Evolutionary conservation across 2,113 vertebrate genomes (phyloP), one percentile per base, ranked within the genome.

Genomic region (Scatophagus argus): DNA sequence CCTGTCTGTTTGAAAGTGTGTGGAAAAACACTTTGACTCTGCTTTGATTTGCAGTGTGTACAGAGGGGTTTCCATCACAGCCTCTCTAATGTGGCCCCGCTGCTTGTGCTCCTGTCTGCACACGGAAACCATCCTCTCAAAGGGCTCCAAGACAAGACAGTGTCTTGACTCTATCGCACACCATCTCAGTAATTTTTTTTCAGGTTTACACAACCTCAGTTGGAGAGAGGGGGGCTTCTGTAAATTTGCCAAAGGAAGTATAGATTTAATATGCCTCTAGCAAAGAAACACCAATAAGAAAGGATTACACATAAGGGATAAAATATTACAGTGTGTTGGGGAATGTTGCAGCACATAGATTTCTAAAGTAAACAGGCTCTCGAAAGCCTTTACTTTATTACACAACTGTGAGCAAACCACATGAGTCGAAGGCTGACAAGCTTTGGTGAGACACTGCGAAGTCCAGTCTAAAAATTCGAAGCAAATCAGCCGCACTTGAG

Each of bases 21-120:
- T 88, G 90, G 89, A 87, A 91, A 93, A 93, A 88, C 85, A 86
- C 89, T 90, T 93, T 31, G 63, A 69, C 79, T 85, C 87, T 66
- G 74, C 83, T 91, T 88, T 91, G 88, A 90, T 88, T 89, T 81
- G 65, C 80, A 79, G 79, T 87, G 86, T 83, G 89, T 88, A 87
- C 72, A 47, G 54, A 79, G 77, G 83, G 87, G 82, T 84, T 93
- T 92, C 85, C 88, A 88, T 89, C 85, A 49, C 69, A 65, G 72
- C 44, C 62, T 25, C 86, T 93, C 88, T 92, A 82, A 89, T 93
- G 92, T 93, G 92, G 91, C 85, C 74, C 74, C 5, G 56, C 78
- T 79, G 69, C 70, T 63, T 70, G 41, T 39, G 69, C 88, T 89
- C 77, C 84, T 56, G 85, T 83, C 87, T 85, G 86, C 81, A 88